Percentiles rank a stretch among this genome's conserved stretches.
Conservation (phyloP, 2,888 invertebrate species). For the Apamea anceps region DNA sequence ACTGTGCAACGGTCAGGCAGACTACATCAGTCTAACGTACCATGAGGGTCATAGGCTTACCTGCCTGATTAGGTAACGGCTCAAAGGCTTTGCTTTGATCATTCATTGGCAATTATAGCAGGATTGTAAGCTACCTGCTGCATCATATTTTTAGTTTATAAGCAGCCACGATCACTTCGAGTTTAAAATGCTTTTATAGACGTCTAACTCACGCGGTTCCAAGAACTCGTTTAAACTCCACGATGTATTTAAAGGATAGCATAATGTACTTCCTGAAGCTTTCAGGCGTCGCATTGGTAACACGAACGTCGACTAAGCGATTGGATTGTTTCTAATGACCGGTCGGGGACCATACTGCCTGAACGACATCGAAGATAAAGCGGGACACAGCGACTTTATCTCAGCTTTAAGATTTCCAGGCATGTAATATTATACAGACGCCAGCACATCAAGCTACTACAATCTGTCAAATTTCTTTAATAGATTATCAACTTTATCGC, state of each 20-base stretch:
- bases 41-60: slow-evolving; percentile 3
- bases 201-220: not conserved
- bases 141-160: slow-evolving; percentile 9
- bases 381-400: not conserved
- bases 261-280: not conserved
- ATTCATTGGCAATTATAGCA: not conserved
- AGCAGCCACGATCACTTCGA: not conserved
- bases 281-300: slow-evolving; percentile 33
- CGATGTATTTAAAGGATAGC: not conserved
- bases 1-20: slow-evolving; percentile 3
- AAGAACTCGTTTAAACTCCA: not conserved
- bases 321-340: slow-evolving; percentile 51
- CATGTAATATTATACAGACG: not conserved
- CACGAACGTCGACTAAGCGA: slow-evolving; percentile 25
- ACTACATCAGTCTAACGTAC: slow-evolving; percentile 10
- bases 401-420: not conserved
- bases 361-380: slow-evolving; percentile 2
- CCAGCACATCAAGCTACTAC: no score
- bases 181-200: not conserved
- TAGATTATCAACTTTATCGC: no score
- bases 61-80: slow-evolving; percentile 27
- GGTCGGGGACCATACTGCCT: slow-evolving; percentile 6
- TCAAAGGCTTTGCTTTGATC: slow-evolving; percentile 26
- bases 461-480: no score
- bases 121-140: not conserved